Conservation (phyloP, 2,113 vertebrate genomes). For the Turdus rufiventris region DNA sequence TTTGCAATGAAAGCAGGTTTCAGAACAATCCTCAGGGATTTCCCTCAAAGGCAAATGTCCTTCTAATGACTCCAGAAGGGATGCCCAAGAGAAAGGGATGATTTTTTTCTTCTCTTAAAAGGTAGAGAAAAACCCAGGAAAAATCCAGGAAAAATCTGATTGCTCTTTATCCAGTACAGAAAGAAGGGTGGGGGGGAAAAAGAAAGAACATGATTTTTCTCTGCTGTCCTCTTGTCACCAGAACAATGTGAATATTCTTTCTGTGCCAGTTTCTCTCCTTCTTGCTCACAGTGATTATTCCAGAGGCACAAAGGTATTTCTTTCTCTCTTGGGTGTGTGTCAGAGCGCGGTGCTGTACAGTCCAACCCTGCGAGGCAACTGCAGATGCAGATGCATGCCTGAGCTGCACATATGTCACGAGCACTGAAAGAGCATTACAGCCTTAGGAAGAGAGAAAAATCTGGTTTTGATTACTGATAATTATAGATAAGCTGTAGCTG, state of each 20-base stretch:
- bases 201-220: background rate
- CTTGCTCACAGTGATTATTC: background rate
- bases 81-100: background rate
- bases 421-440: constrained; percentile 41
- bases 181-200: fast-evolving
- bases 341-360: background rate
- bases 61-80: background rate
- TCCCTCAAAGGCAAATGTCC: background rate
- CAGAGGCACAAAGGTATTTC: background rate
- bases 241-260: background rate
- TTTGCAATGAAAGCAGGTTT: background rate
- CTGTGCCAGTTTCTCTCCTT: background rate
- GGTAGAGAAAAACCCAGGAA: background rate
- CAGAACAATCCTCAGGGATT: background rate
- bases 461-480: constrained; percentile 80
- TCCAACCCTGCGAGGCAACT: background rate
- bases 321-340: background rate
- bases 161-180: background rate
- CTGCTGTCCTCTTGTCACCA: background rate
- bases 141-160: background rate
- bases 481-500: constrained; percentile 81
- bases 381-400: constrained; percentile 36
- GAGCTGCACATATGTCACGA: constrained; percentile 50
- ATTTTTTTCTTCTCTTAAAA: background rate
- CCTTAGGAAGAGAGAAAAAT: constrained; percentile 64